Base-by-base conservation (phyloP, 2,797 vertebrate species). In the Gymnoscopelus microlampas region DNA sequence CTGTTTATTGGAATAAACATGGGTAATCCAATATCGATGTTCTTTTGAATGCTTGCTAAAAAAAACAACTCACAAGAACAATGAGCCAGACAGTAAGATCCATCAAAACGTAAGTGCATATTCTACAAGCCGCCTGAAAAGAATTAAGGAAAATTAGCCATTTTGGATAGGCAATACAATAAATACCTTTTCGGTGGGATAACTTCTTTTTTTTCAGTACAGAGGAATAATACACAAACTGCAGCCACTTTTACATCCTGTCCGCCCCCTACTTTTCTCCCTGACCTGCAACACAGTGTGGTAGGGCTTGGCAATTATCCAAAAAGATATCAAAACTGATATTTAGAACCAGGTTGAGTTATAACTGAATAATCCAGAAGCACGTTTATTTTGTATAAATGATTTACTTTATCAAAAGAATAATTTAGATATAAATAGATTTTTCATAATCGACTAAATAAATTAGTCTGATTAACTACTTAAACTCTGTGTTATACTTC, bases 1-100 rank as follows among this genome's bases (percentile, higher is more conserved):
- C 83, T 87, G 81, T 86, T 86, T 85, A 88, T 88, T 82, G 86
- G 80, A 85, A 83, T 84, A 88, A 89, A 91, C 83, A 82, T 47
- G 74, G 85, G 85, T 86, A 82, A 91, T 89, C 85, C 83, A 77
- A 85, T 87, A 86, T 75, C 49, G 73, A 69, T 83, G 86, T 86
- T 87, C 82, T 81, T 84, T 78, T 87, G 71, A 85, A 74, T 53
- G 44, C 81, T 79, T 56, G 70, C 5, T n/a, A 84, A 87, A 79
- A 47, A 19, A 84, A 87, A 79, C 35, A 73, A 72, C 62, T 79
- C 59, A 50, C 51, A 87, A 85, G 73, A 77, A 82, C 60, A 58
- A 54, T 1, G 10, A 63, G 66, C 39, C 44, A 49, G 70, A 75
- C 61, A 79, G 80, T 78, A 78, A 50, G 66, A 78, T 79, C 68